Evolutionary conservation across 2,113 vertebrate species (phyloP), one percentile per base, ranked within the genome.

Genomic region (Coregonus clupeaformis): DNA sequence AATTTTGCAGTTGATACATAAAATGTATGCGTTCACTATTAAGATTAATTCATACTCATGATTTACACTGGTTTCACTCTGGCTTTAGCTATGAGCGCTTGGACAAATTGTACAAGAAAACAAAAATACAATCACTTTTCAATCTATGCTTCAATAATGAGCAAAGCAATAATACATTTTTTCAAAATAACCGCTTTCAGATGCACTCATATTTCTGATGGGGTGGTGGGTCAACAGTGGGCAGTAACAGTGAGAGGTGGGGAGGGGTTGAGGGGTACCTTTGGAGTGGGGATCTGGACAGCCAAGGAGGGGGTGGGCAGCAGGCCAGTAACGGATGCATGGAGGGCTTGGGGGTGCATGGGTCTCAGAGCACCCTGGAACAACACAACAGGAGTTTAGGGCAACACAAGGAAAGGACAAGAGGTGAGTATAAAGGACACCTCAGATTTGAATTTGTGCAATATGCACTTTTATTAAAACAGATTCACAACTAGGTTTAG

Each of bases 311-410:
- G 92, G 1, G 93, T 90, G 36, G 94, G 91, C 65, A 97, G 89
- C 29, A 97, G 92, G 47, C 92, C 94, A 45, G 92, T 85, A 68
- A 93, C 92, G n/a, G 92, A 91, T 4, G 94, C 94, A 71, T 96
- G 96, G 55, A 97, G 92, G 75, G 95, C 89, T 79, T 96, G 94
- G n/a, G 93, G 94, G 78, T 86, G 95, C 91, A 96, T 94, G 4
- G 96, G 94, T 25, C 95, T 93, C 74, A 96, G 87, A 62, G 94
- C 90, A 0, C 94, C 93, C 95, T 96, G 79, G 71, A 73, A 66
- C 20, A 42, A 42, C 77, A 66, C 20, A 42, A 42, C 77, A 63
- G 57, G 68, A 27, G 29, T 55, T 3, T 9, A 52, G 47, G 6
- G 65, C 7, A 27, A 7, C 18, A 36, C 12, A 30, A 42, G 30